These are phyloP conservation scores for Bos indicus DNA, from an alignment of 2,113 vertebrate genomes.

Conservation along the genomic window DNA sequence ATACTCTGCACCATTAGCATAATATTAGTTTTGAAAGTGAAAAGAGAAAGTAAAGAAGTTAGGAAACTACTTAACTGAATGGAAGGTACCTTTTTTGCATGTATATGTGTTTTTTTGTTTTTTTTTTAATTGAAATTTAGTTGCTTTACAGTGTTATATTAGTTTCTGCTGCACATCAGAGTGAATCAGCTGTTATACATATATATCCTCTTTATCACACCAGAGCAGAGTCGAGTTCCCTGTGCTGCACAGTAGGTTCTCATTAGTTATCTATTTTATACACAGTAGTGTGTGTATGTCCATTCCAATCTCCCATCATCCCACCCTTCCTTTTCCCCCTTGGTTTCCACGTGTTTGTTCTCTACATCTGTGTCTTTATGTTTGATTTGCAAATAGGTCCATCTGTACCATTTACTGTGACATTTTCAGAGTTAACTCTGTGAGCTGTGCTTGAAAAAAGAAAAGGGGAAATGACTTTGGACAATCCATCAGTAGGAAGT, in stretches of 20 bases:
- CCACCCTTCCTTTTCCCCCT: background rate
- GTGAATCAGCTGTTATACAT: background rate
- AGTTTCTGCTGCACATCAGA: background rate
- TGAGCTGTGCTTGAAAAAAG: background rate
- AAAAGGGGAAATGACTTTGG: background rate
- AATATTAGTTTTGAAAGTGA: background rate
- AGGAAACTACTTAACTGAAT: background rate
- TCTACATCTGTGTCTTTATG: background rate
- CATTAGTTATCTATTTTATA: background rate
- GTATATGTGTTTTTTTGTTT: background rate
- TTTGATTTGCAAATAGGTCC: background rate
- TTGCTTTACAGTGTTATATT: background rate
- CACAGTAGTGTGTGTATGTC: background rate
- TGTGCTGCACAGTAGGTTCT: too few relatives aligned
- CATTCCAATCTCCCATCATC: background rate
- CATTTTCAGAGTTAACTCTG: background rate
- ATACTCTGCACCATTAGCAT: background rate
- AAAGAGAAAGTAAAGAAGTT: background rate
- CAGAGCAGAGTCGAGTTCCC: background rate
- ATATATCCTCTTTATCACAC: background rate
- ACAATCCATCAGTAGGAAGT: background rate
- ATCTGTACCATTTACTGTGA: background rate
- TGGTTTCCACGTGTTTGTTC: background rate
- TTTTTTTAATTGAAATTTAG: background rate
- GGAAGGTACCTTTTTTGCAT: background rate